phyloP scores from a whole-genome alignment of 2,113 vertebrate species.

The Cathartes aura region DNA sequence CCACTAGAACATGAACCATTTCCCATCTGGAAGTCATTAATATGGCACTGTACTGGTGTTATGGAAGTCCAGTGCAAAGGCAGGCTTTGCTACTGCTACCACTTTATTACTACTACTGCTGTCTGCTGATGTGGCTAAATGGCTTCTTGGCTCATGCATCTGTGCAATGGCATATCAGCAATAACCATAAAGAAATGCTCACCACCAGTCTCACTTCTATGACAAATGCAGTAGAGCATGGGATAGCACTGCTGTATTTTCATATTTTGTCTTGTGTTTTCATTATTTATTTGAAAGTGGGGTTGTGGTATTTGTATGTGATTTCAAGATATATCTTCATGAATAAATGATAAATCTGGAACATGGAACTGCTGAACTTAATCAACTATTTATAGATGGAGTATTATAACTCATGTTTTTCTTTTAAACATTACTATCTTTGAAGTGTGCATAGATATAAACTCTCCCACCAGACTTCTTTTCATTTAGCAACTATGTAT shows the following conservation, averaged over 20 bases:
- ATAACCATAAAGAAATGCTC: background rate
- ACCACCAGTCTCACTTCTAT: background rate
- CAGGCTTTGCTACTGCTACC: background rate
- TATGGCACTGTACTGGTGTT: background rate
- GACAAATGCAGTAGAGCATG: background rate
- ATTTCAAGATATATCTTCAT: background rate
- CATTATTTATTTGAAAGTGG: background rate
- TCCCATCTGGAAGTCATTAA: background rate
- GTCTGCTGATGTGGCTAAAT: background rate
- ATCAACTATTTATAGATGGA: background rate
- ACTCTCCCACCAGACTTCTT: background rate
- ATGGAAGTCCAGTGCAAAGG: background rate
- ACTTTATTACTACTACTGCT: background rate
- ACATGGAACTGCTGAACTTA: background rate
- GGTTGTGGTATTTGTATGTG: background rate
- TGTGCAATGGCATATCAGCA: background rate
- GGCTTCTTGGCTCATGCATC: background rate
- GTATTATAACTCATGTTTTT: background rate
- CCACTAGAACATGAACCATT: background rate
- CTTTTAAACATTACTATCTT: background rate
- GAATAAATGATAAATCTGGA: background rate
- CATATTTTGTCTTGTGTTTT: background rate
- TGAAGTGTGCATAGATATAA: background rate
- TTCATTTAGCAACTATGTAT: background rate
- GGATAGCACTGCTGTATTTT: background rate